Base-by-base conservation (phyloP, 2,113 vertebrate species). In the Galemys pyrenaicus region DNA sequence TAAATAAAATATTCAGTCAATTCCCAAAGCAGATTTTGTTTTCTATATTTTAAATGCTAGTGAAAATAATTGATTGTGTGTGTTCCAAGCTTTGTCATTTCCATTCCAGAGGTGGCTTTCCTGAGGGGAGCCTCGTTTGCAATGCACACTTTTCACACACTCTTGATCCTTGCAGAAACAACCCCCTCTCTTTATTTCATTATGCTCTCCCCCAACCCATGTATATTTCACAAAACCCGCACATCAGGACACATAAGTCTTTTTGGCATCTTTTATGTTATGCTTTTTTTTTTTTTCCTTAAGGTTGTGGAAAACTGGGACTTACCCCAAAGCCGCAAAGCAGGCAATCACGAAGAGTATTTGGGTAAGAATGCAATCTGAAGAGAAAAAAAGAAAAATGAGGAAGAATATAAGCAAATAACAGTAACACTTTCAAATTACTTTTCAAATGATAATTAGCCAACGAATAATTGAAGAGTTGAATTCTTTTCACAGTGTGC, bases 351-450 rank as follows among this genome's bases (percentile, higher is more conserved):
- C 97, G 97, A 92, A 97, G 98, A 98, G 94, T 93, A 97, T 98
- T 98, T 98, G 98, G 97, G 97, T 98, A 98, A 98, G 97, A 98
- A 98, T 96, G 93, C 97, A 98, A 98, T 98, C 97, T 97, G 97
- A 97, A 98, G 95, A 97, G 96, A 93, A 96, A 88, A 85, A 95
- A 94, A 91, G 74, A 97, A 70, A 92, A 79, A 87, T 81, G 62
- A 97, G 94, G 96, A 98, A 96, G 96, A 93, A 95, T 94, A 97
- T 97, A 97, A 98, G 97, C 97, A 98, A 98, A 97, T 93, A 95
- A 70, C 88, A 97, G 92, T 60, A 96, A 94, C 46, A 94, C 95
- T 98, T 98, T 97, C 97, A 97, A 97, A 97, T 97, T 96, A 96
- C 95, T 97, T 96, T 86, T 98, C 94, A 97, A 95, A 97, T 96